Evolutionary conservation across 2,888 invertebrate genomes (phyloP).

Genomic region (Eristalis arbustorum): DNA sequence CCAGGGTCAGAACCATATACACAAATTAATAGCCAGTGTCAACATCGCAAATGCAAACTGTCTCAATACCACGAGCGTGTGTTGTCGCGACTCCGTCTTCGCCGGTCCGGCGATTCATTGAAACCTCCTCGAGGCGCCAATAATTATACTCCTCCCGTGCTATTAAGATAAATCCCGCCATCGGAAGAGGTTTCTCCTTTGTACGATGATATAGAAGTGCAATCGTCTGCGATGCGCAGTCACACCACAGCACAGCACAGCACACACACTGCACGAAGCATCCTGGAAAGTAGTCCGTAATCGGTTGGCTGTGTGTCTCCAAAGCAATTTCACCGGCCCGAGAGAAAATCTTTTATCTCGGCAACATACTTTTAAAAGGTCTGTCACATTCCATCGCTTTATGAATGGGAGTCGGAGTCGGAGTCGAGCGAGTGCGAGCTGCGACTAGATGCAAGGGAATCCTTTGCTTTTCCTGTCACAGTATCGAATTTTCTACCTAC

Average conservation of each 20-base stretch:
- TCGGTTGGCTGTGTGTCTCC: constrained; percentile 28
- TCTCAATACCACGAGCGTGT: constrained; percentile 49
- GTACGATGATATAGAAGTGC: constrained; percentile 17
- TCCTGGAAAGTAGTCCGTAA: background rate
- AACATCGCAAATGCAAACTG: constrained; percentile 52
- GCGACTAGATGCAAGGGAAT: constrained; percentile 23
- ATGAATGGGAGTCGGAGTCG: constrained; percentile 49
- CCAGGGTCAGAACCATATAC: constrained; percentile 43
- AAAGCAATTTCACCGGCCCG: constrained; percentile 52
- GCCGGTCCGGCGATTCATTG: constrained; percentile 5
- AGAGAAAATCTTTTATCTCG: constrained; percentile 53
- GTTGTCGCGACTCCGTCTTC: background rate
- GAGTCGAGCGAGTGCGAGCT: background rate
- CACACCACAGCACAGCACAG: background rate
- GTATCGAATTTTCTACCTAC: constrained; percentile 61
- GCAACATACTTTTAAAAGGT: constrained; percentile 64
- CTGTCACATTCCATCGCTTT: constrained; percentile 65
- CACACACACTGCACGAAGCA: background rate
- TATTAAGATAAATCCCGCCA: constrained; percentile 74
- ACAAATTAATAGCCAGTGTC: constrained; percentile 68
- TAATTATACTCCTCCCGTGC: constrained; percentile 75
- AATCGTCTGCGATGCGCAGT: background rate
- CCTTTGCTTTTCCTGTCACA: constrained; percentile 40
- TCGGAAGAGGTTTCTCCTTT: constrained; percentile 32
- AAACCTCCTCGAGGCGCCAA: constrained; percentile 73